These are phyloP conservation scores for Paracentrotus lividus DNA, from an alignment of 53 echinoderm and acorn worm species.

Conservation along the genomic window DNA sequence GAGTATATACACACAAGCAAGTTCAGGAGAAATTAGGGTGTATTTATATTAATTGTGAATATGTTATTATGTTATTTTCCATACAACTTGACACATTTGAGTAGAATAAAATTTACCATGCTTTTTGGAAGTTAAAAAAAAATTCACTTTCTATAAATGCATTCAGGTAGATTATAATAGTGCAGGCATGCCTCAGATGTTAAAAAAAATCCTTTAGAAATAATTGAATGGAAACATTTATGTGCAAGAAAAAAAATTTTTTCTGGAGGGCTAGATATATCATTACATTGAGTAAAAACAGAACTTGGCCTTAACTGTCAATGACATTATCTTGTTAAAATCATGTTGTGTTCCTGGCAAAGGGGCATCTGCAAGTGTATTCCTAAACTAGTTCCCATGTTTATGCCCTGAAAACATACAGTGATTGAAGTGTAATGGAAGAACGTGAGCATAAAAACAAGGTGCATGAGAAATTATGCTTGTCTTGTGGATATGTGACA, in stretches of 20 bases:
- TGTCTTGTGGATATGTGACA: neutral
- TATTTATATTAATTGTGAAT: conserved; percentile 7
- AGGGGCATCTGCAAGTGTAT: neutral
- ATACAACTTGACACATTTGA: neutral
- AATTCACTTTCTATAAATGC: neutral
- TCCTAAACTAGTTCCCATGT: neutral
- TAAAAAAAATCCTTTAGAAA: too few species aligned
- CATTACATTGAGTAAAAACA: neutral
- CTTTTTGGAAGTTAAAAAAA: neutral
- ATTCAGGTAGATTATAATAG: neutral
- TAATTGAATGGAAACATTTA: too few species aligned
- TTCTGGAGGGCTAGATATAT: neutral
- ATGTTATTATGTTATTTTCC: neutral
- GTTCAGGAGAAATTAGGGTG: too few species aligned
- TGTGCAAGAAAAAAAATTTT: too few species aligned
- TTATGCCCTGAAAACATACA: neutral
- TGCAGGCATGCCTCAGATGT: neutral
- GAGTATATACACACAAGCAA: too few species aligned
- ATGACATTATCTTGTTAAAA: neutral
- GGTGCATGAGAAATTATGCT: neutral
- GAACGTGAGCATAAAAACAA: neutral
- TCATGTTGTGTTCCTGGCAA: neutral
- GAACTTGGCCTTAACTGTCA: neutral
- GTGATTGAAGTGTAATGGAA: neutral
- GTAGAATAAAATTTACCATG: neutral